Conservation (phyloP, 2,113 vertebrate species). For the Carollia perspicillata region DNA sequence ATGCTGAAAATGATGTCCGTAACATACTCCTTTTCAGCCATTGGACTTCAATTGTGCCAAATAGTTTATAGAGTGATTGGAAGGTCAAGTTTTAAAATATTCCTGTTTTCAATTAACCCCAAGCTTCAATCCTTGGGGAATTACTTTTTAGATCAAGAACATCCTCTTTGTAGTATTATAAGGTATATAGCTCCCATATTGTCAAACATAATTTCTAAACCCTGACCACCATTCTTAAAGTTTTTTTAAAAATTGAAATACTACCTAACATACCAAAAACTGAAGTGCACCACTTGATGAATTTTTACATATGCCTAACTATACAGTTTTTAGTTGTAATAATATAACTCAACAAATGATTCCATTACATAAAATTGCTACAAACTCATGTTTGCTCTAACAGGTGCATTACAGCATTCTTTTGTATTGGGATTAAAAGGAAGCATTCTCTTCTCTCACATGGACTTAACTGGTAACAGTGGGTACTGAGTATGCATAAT, state of each 20-base stretch:
- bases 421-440: not conserved
- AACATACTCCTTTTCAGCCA: constrained; percentile 43
- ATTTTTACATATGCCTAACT: not conserved
- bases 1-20: constrained; percentile 68
- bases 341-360: not conserved
- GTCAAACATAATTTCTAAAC: constrained; percentile 41
- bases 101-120: constrained; percentile 64
- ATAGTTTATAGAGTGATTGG: not conserved
- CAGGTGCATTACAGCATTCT: not conserved
- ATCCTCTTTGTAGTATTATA: constrained; percentile 1
- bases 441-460: not conserved
- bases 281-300: not conserved
- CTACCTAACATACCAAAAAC: not conserved
- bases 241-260: not conserved
- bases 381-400: not conserved
- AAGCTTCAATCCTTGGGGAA: constrained; percentile 4
- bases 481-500: not conserved
- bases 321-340: not conserved
- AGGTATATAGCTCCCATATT: constrained; percentile 38
- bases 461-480: not conserved
- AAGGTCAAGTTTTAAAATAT: constrained; percentile 51
- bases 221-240: not conserved
- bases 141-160: constrained; percentile 45
- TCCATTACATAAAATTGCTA: not conserved
- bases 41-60: constrained; percentile 58